Percentiles rank a stretch among this genome's conserved stretches.
phyloP scores from a whole-genome alignment of 2,113 vertebrate genomes.

The Gallinago undulata region DNA sequence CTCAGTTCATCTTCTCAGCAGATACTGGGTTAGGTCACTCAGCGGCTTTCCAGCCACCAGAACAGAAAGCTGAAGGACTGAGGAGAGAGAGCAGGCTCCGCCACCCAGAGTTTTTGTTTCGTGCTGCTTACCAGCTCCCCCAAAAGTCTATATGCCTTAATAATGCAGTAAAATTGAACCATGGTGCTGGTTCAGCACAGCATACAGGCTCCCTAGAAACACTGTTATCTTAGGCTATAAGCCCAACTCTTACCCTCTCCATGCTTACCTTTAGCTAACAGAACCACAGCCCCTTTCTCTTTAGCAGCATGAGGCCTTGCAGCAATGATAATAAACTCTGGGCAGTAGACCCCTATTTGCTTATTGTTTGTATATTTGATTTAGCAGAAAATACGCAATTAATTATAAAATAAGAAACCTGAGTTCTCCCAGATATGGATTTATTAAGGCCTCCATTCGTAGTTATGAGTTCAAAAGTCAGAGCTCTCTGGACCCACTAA shows the following conservation, averaged over 20 bases:
- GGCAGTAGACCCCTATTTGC: not conserved
- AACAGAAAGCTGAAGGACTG: not conserved
- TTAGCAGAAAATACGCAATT: conserved; percentile 10
- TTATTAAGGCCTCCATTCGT: not conserved
- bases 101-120: not conserved
- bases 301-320: not conserved
- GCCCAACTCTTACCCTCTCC: not conserved
- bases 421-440: not conserved
- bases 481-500: conserved; percentile 13
- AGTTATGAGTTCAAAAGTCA: conserved; percentile 15
- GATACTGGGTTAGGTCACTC: not conserved
- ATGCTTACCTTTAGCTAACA: not conserved
- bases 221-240: not conserved
- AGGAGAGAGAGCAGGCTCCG: not conserved
- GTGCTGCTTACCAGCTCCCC: not conserved
- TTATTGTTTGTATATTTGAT: not conserved
- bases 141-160: not conserved
- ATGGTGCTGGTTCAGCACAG: not conserved
- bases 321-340: not conserved
- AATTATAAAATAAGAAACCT: conserved; percentile 34
- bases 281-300: not conserved
- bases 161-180: not conserved
- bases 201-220: not conserved
- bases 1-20: conserved; percentile 12
- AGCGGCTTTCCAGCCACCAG: not conserved